Conservation (phyloP, 2,888 invertebrate genomes). For the Halictus quadricinctus region DNA sequence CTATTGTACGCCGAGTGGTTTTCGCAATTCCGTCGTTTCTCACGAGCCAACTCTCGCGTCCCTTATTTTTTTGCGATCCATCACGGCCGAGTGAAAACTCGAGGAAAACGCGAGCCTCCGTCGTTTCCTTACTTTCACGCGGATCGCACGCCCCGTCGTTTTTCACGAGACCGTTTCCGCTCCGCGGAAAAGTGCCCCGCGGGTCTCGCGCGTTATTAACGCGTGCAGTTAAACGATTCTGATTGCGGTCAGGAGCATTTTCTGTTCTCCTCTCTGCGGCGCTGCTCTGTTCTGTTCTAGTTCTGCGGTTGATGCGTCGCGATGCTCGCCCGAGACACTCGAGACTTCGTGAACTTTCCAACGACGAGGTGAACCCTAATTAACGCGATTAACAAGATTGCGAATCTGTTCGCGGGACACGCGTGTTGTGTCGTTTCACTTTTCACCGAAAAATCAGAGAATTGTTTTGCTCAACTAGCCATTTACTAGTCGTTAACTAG, state of each 20-base stretch:
- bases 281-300: neutral
- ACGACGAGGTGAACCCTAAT: neutral
- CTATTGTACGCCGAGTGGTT: slow-evolving; percentile 36
- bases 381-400: neutral
- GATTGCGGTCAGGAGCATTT: slow-evolving; percentile 14
- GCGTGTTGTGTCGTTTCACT: neutral
- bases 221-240: slow-evolving; percentile 25
- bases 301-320: neutral
- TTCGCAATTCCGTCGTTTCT: slow-evolving; percentile 50
- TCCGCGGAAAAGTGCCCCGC: slow-evolving; percentile 14
- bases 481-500: no score
- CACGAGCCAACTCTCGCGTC: slow-evolving; percentile 37
- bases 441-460: no score
- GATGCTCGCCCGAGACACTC: neutral
- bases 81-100: slow-evolving; percentile 44
- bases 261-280: neutral
- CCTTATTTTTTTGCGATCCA: slow-evolving; percentile 16
- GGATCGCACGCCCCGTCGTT: neutral
- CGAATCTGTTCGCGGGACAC: neutral
- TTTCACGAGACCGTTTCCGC: neutral
- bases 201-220: slow-evolving; percentile 8
- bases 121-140: slow-evolving; percentile 36
- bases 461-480: no score
- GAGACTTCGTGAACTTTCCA: slow-evolving; percentile 12
- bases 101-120: slow-evolving; percentile 38